A percentile compares a stretch with the other conserved stretches of the same genome.
These are phyloP conservation scores for Cliona cf. orientalis DNA, from an alignment of 37 sponge, comb jelly and placozoan species.

Conservation along the genomic window DNA sequence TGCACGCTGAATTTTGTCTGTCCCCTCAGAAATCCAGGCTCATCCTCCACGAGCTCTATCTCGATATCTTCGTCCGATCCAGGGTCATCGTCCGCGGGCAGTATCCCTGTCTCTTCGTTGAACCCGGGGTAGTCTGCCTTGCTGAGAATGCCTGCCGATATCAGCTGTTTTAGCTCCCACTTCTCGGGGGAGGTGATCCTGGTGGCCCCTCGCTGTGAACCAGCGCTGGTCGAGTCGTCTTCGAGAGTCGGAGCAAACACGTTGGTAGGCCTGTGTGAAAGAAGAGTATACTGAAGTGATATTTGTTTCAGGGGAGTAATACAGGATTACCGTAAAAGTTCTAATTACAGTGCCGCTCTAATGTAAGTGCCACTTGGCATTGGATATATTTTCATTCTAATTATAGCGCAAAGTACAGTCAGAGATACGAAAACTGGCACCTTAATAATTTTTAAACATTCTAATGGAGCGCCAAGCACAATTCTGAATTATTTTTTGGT, in stretches of 20 bases:
- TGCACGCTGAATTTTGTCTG: slow-evolving; percentile 89
- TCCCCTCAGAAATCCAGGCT: slow-evolving; percentile 89
- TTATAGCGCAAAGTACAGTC: too few relatives aligned
- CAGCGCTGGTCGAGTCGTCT: slow-evolving; percentile 17
- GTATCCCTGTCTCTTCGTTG: slow-evolving; percentile 88
- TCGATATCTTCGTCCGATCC: slow-evolving; percentile 91
- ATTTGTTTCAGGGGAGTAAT: too few relatives aligned
- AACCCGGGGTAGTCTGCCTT: slow-evolving; percentile 93
- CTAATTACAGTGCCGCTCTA: too few relatives aligned
- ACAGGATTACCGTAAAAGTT: too few relatives aligned
- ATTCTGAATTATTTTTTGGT: too few relatives aligned
- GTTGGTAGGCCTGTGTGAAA: slow-evolving; percentile 41
- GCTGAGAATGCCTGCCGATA: slow-evolving; percentile 94
- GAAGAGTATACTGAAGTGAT: too few relatives aligned
- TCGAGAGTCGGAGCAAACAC: slow-evolving; percentile 1
- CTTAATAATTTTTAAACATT: too few relatives aligned
- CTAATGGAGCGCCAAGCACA: too few relatives aligned
- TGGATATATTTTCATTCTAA: too few relatives aligned
- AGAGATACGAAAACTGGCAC: too few relatives aligned
- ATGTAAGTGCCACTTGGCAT: too few relatives aligned
- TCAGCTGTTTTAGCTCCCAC: slow-evolving; percentile 99
- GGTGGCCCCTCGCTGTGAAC: slow-evolving; percentile 33
- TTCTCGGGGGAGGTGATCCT: slow-evolving; percentile 96
- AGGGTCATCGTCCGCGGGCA: slow-evolving; percentile 67
- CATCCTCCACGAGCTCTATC: slow-evolving; percentile 92